Evolutionary conservation across 64 coral and sea anemone species (phyloP), one percentile per base, ranked within the genome.

Genomic region (Hydrozoanthus tunicans): DNA sequence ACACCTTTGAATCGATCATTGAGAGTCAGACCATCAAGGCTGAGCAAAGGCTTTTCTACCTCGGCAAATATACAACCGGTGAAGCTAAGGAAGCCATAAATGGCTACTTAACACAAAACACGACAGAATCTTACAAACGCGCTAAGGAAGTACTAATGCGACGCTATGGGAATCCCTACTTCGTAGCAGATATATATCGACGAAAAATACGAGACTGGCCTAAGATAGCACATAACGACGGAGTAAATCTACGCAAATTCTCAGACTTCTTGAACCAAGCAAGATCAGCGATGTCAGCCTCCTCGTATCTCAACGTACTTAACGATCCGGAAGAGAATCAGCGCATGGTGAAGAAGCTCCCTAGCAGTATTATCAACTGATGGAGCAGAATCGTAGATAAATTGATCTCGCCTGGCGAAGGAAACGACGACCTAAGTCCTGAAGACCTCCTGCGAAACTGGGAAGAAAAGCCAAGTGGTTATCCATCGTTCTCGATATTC

Each of bases 281-380:
- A 20, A 20, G 20, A 26, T 13, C 68, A 14, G 92, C 70, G 0
- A 82, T 81, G 85, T 64, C 58, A 0, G 79, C 82, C 73, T 83
- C 92, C 8, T 15, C 70, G 10, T 95, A 90, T 8, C 9, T 96
- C 3, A 82, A 79, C 13, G 80, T 78, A 1, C 32, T 96, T 2
- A 91, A 96, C 8, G 91, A 96, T 69, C 94, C 86, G 2, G 79
- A 96, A 0, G 94, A 93, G n/a, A 96, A 96, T 9, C 90, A 96
- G 74, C 92, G 80, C 70, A 96, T 96, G 27, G 2, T 90, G 7
- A 53, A 43, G 5, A 95, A 95, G 74, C 85, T 92, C 7, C 90
- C 90, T 6, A 83, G 70, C 15, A 61, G 69, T 25, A 20, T 96
- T 13, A 60, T 95, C 5, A 82, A 74, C 11, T 54, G 79, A 14